Evolutionary conservation across 2,113 vertebrate genomes (phyloP).

Genomic region (Cephalopterus ornatus): DNA sequence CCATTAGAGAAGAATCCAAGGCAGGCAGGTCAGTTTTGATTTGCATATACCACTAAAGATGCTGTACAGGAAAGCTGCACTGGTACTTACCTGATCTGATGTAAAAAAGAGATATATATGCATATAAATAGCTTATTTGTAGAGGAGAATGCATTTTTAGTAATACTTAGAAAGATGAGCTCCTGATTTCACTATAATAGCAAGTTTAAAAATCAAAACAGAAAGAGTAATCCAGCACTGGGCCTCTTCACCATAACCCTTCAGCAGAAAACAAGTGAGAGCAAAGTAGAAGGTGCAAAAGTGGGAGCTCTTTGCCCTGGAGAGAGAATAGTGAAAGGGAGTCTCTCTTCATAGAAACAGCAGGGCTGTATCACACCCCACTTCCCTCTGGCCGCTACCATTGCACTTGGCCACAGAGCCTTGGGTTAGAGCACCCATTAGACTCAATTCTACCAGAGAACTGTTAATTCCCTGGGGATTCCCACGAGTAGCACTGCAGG

Average conservation of each 20-base stretch:
- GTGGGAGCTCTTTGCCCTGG: neutral
- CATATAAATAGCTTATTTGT: neutral
- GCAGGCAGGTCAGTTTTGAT: neutral
- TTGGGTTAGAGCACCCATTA: neutral
- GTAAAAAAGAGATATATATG: neutral
- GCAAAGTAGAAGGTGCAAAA: neutral
- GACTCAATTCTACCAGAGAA: neutral
- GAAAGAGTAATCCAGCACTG: neutral
- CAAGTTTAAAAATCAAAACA: neutral
- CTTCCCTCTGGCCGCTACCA: neutral
- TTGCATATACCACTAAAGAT: neutral
- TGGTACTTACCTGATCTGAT: neutral
- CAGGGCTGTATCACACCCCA: neutral
- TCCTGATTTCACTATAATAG: neutral
- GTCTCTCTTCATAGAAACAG: neutral
- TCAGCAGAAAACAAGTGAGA: neutral
- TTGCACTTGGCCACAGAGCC: neutral
- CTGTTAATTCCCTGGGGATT: neutral
- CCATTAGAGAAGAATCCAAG: neutral
- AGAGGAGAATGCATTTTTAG: neutral
- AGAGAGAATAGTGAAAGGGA: neutral
- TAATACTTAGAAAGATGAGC: neutral
- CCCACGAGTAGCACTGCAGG: rapidly evolving
- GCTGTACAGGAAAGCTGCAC: neutral
- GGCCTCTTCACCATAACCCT: neutral